Percentiles rank a stretch among this genome's conserved stretches.
Evolutionary conservation across 2,797 vertebrate species (phyloP).

Genomic region (Tadarida brasiliensis): DNA sequence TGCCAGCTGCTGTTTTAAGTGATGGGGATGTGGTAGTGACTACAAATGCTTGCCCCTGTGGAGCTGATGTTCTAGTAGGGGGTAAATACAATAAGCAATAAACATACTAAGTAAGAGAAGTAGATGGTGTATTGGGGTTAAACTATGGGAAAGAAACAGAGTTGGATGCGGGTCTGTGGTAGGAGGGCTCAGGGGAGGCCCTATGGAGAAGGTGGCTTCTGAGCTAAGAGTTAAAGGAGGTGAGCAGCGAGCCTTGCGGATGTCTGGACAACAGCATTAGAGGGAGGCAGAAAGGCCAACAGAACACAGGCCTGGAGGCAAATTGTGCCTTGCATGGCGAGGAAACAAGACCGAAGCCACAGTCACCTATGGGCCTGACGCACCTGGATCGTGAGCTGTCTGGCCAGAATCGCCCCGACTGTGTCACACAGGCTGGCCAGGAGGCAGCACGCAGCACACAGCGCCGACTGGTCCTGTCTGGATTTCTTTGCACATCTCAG

Average conservation of each 20-base stretch:
- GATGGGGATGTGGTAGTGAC: accelerated
- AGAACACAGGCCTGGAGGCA: background rate
- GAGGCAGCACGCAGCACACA: slow-evolving; percentile 87
- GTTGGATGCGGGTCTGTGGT: background rate
- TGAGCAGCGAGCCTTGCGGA: background rate
- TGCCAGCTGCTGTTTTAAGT: background rate
- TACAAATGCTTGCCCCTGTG: background rate
- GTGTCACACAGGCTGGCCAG: slow-evolving; percentile 89
- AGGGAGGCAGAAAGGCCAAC: background rate
- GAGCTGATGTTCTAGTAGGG: background rate
- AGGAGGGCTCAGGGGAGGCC: background rate
- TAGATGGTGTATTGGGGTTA: background rate
- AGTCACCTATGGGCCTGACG: background rate
- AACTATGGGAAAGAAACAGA: background rate
- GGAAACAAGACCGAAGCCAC: background rate
- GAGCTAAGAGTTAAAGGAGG: background rate
- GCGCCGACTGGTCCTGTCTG: background rate
- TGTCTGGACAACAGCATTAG: background rate
- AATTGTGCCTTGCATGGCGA: background rate
- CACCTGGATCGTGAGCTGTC: slow-evolving; percentile 91
- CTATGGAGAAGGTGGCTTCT: background rate
- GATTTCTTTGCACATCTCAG: slow-evolving; percentile 83
- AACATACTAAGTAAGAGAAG: background rate
- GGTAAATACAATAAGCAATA: background rate
- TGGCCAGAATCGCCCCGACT: slow-evolving; percentile 88